These are phyloP conservation scores for Amblyteles armatorius DNA, from an alignment of 2,888 invertebrate genomes.

Conservation along the genomic window DNA sequence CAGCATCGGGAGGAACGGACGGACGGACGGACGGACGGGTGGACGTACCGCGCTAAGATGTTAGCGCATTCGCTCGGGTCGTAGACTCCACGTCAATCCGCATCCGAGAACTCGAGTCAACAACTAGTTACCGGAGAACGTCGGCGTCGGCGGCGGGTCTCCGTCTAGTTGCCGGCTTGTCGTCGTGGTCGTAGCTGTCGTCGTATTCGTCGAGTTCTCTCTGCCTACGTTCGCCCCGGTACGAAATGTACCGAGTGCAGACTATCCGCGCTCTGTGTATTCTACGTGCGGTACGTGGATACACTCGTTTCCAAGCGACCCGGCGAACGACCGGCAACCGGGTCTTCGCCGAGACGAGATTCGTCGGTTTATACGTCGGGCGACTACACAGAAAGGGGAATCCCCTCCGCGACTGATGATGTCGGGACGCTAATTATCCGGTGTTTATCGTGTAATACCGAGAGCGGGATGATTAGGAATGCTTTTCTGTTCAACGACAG, in stretches of 20 bases:
- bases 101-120: slow-evolving; percentile 74
- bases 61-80: slow-evolving; percentile 70
- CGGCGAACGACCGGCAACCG: slow-evolving; percentile 29
- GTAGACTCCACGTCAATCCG: slow-evolving; percentile 73
- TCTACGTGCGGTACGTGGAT: neutral
- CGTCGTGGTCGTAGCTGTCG: slow-evolving; percentile 64
- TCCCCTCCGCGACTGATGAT: slow-evolving; percentile 24
- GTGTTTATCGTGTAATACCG: neutral
- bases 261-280: slow-evolving; percentile 29
- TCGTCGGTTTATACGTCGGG: slow-evolving; percentile 53
- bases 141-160: slow-evolving; percentile 54
- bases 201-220: slow-evolving; percentile 53
- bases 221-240: slow-evolving; percentile 57
- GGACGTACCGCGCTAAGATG: slow-evolving; percentile 65
- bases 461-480: neutral
- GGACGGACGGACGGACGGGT: slow-evolving; percentile 33
- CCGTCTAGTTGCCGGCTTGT: slow-evolving; percentile 65
- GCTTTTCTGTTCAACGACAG: neutral
- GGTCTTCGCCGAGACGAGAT: neutral
- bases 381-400: slow-evolving; percentile 39
- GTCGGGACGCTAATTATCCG: slow-evolving; percentile 28
- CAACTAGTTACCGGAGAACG: slow-evolving; percentile 76
- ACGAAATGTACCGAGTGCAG: slow-evolving; percentile 40
- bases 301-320: slow-evolving; percentile 48
- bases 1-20: slow-evolving; percentile 38